phyloP scores from a whole-genome alignment of 2,797 vertebrate species.

The Phataginus tricuspis region DNA sequence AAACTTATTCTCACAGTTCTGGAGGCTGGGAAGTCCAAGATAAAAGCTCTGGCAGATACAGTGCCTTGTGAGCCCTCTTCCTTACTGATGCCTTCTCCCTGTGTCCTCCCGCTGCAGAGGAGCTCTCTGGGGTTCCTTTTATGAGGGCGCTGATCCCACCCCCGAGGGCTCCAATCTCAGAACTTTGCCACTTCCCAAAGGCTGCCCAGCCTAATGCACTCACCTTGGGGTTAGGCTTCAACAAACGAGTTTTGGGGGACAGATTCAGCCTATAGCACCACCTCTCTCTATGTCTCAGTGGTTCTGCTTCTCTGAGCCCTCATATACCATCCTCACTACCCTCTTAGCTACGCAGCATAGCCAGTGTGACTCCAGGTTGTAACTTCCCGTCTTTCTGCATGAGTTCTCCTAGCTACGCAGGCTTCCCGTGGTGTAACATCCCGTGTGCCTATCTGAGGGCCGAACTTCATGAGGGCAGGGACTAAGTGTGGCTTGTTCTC shows the following conservation, averaged over 20 bases:
- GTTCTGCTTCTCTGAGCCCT: not conserved
- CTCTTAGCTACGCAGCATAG: not conserved
- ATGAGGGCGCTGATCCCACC: not conserved
- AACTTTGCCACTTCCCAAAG: not conserved
- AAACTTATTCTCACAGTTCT: not conserved
- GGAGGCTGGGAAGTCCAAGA: not conserved
- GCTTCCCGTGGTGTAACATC: not conserved
- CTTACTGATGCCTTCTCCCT: not conserved
- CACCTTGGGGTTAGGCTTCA: not conserved
- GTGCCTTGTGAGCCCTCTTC: not conserved
- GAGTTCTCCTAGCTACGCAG: not conserved
- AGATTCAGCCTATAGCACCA: not conserved
- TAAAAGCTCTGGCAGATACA: not conserved
- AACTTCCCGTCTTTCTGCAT: no score
- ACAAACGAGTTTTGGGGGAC: not conserved
- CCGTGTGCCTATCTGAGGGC: not conserved
- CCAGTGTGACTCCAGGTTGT: not conserved
- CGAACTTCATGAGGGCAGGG: not conserved
- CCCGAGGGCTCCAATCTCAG: not conserved
- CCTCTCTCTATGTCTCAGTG: not conserved
- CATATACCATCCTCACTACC: not conserved
- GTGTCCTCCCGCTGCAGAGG: not conserved
- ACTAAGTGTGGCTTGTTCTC: not conserved
- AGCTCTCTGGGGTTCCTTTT: not conserved
- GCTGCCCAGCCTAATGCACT: not conserved